These are phyloP conservation scores for Macrosteles quadrilineatus DNA, from an alignment of 1,140 invertebrate species.

Conservation along the genomic window DNA sequence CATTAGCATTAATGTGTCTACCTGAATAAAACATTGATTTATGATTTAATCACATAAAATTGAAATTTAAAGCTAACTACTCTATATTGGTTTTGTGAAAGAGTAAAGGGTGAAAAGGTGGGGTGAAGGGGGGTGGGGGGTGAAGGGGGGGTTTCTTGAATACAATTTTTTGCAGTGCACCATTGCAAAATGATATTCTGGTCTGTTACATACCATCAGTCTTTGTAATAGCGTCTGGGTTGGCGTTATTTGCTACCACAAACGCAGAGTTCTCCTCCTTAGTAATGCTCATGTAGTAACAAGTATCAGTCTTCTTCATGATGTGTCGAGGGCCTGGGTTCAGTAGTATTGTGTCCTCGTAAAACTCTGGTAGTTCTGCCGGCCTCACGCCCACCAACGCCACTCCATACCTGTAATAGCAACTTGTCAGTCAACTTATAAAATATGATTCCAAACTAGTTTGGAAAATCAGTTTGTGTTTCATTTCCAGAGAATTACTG, in stretches of 20 bases:
- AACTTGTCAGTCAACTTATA: neutral
- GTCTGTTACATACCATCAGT: constrained; percentile 31
- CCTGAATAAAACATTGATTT: no score
- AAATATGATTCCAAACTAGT: neutral
- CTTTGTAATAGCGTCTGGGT: constrained; percentile 19
- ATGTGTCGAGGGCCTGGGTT: constrained; percentile 98
- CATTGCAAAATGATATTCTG: no score
- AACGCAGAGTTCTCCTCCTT: constrained; percentile 97
- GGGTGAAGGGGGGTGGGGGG: no score
- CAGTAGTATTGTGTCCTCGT: constrained; percentile 91
- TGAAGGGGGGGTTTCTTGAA: no score
- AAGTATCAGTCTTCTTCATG: constrained; percentile 96
- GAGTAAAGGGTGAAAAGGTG: no score
- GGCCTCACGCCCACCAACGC: constrained; percentile 93
- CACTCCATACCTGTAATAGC: constrained; percentile 80
- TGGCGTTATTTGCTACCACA: constrained; percentile 72
- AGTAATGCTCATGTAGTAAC: constrained; percentile 98
- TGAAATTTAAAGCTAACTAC: no score
- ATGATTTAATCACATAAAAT: no score
- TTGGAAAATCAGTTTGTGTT: neutral
- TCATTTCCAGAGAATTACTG: neutral
- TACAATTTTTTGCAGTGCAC: no score
- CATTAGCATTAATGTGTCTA: no score
- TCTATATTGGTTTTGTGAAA: no score
- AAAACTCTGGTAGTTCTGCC: constrained; percentile 89